Conservation (phyloP, 2,113 vertebrate species). For the Amblyopsis rosae region DNA sequence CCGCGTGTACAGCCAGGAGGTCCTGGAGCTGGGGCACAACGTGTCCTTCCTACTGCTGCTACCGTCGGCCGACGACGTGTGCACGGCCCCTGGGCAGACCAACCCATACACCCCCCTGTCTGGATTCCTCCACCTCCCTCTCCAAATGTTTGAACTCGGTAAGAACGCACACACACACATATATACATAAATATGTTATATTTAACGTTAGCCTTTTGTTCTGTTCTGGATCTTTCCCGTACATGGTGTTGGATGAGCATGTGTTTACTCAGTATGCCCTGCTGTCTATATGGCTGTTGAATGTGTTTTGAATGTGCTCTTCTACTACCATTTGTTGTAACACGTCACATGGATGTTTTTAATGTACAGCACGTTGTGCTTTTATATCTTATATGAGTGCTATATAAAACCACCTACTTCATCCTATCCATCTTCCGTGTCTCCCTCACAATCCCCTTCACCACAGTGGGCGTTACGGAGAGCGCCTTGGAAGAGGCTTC, state of each 20-base stretch:
- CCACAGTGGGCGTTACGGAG: too few relatives aligned
- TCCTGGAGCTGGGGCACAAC: constrained; percentile 95
- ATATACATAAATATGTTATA: background rate
- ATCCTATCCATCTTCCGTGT: background rate
- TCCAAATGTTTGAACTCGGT: constrained; percentile 99
- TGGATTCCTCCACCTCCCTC: constrained; percentile 96
- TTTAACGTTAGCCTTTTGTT: background rate
- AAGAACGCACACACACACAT: background rate
- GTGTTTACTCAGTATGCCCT: background rate
- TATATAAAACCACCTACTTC: background rate
- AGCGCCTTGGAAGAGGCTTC: too few relatives aligned
- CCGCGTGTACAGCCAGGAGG: constrained; percentile 97
- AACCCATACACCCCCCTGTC: constrained; percentile 93
- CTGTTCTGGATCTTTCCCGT: background rate
- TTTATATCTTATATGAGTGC: too few relatives aligned
- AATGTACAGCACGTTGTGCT: too few relatives aligned
- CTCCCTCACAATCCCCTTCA: background rate
- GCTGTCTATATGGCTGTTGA: background rate
- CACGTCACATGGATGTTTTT: too few relatives aligned
- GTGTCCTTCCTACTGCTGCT: constrained; percentile 98
- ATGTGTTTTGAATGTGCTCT: background rate
- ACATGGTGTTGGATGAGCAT: too few relatives aligned
- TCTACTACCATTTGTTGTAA: background rate
- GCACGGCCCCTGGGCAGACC: constrained; percentile 97
- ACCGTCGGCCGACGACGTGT: constrained; percentile 93